A percentile compares a stretch with the other conserved stretches of the same genome.
These are phyloP conservation scores for Seira sanloemensis DNA, from an alignment of 2,888 invertebrate species.

Conservation along the genomic window DNA sequence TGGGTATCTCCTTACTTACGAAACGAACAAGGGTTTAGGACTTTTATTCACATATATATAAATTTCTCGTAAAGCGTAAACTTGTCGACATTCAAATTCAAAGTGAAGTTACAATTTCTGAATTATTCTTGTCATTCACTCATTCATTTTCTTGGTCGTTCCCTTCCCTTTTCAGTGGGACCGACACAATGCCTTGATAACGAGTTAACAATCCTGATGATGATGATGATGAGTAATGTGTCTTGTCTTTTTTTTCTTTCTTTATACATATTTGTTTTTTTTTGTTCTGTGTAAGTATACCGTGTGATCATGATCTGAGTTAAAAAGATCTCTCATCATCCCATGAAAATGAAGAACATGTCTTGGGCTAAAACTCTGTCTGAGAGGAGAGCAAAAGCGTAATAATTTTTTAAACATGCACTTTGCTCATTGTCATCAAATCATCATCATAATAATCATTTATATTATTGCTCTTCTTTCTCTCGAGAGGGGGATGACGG, in stretches of 20 bases:
- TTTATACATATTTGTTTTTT: slow-evolving; percentile 5
- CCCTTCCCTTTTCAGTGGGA: slow-evolving; percentile 8
- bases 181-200: slow-evolving; percentile 13
- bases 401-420: slow-evolving; percentile 20
- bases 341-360: slow-evolving; percentile 4
- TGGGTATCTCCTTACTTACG: too few species aligned
- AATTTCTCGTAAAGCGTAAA: background rate
- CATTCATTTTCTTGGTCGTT: slow-evolving; percentile 11
- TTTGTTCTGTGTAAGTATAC: slow-evolving; percentile 16
- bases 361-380: background rate
- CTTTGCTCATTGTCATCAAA: slow-evolving; percentile 46
- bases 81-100: background rate
- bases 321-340: slow-evolving; percentile 22
- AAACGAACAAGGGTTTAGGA: too few species aligned
- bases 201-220: slow-evolving; percentile 4
- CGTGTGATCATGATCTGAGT: slow-evolving; percentile 23
- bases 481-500: background rate
- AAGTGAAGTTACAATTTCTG: slow-evolving; percentile 12
- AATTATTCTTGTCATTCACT: slow-evolving; percentile 16
- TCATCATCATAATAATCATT: slow-evolving; percentile 18
- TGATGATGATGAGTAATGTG: background rate
- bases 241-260: slow-evolving; percentile 12
- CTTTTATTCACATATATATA: too few species aligned
- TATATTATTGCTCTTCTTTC: slow-evolving; percentile 14
- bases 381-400: slow-evolving; percentile 1